Percentiles rank a stretch among this genome's conserved stretches.
These are phyloP conservation scores for Paramormyrops kingsleyae DNA, from an alignment of 2,113 vertebrate genomes.

Conservation along the genomic window DNA sequence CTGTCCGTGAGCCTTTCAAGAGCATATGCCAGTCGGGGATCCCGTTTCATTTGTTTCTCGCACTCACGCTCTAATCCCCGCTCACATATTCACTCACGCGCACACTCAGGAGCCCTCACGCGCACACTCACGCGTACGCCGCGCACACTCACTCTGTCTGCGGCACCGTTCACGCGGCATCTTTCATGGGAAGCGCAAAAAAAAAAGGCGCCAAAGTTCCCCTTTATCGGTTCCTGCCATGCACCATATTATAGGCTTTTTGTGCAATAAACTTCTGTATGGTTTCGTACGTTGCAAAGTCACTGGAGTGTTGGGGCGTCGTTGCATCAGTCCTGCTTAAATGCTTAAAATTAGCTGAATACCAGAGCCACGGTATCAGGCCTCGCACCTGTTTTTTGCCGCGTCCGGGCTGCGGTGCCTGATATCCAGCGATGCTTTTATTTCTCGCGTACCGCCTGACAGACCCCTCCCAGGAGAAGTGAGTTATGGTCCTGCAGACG, in stretches of 20 bases:
- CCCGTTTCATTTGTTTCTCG: background rate
- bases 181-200: background rate
- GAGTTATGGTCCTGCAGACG: background rate
- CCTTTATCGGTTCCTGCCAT: background rate
- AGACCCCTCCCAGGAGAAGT: constrained; percentile 5
- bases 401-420: constrained; percentile 32
- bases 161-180: background rate
- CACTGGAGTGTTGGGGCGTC: constrained; percentile 1
- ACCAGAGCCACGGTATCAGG: constrained; percentile 38
- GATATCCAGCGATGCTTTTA: constrained; percentile 41
- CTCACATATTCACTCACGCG: background rate
- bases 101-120: background rate
- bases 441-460: constrained; percentile 27
- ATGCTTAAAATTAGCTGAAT: constrained; percentile 51
- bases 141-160: background rate
- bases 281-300: background rate
- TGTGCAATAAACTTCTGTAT: background rate
- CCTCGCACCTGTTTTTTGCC: constrained; percentile 57
- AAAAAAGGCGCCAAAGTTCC: background rate
- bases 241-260: background rate
- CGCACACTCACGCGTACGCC: background rate
- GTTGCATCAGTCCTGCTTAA: constrained; percentile 53
- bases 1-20: background rate
- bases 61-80: constrained; percentile 4
- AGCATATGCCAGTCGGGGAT: background rate